Evolutionary conservation across 2,113 vertebrate genomes (phyloP), one percentile per base, ranked within the genome.

Genomic region (Caranx melampygus): DNA sequence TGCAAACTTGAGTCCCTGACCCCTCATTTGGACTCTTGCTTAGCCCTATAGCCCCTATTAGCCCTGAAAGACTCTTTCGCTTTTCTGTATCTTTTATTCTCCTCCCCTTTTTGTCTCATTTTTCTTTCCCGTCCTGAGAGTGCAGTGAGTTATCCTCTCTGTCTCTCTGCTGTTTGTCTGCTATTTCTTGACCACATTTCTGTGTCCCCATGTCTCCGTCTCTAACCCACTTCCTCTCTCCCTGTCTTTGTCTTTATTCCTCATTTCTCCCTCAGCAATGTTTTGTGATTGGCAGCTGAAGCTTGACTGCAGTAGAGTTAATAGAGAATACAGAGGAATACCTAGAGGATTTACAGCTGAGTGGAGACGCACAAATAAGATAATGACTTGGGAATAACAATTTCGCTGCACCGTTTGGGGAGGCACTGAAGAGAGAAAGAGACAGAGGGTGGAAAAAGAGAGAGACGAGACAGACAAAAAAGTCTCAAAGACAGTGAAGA

Each of bases 371-470:
- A 92, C 91, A 93, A 94, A 95, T 94, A 94, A 91, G 94, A 92
- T 93, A 92, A 94, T 94, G 91, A 90, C 90, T 91, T 88, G 92
- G 92, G 93, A 94, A 93, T 93, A 94, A 93, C 92, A 92, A 92
- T 93, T 91, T 83, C 20, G 65, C 84, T 33, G 79, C 87, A 74
- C 85, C 45, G 65, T 90, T 88, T 87, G 79, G 82, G 75, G 87
- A 87, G 75, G 74, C 76, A 58, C 18, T 63, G 63, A 59, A 80
- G 75, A 85, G 81, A 74, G 80, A 79, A 62, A 63, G 6, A 33
- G 71, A 86, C 54, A 77, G 31, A 18, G 66, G 61, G 45, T 49
- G 63, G 58, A 57, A 64, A 78, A n/a, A 69, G 61, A 69, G n/a
- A 70, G 62, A 75, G 73, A 40, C 40, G 21, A 75, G 34, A 58